Evolutionary conservation across 2,113 vertebrate genomes (phyloP).

Genomic region (Tragelaphus strepsiceros): DNA sequence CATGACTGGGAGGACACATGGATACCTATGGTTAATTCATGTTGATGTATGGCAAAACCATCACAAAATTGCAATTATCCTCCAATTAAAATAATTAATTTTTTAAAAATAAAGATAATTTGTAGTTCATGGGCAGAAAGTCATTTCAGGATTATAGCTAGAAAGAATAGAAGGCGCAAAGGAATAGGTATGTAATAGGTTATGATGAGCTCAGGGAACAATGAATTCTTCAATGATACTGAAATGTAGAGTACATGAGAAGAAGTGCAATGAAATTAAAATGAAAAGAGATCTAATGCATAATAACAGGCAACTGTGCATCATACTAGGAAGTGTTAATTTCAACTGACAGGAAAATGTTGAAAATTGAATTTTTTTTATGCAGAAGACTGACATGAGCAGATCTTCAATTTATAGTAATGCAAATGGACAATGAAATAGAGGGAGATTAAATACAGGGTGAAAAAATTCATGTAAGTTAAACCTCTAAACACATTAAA

Average conservation of each 20-base stretch:
- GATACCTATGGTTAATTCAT: background rate
- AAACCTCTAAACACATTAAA: background rate
- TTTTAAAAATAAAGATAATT: background rate
- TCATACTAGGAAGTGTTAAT: background rate
- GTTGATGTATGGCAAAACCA: background rate
- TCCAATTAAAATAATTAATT: background rate
- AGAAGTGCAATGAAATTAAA: conserved; percentile 1
- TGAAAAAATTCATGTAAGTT: background rate
- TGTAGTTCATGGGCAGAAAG: background rate
- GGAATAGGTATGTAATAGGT: background rate
- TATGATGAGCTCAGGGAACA: background rate
- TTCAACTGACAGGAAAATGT: background rate
- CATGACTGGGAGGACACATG: background rate
- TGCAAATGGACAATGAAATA: background rate
- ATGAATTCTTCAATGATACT: background rate
- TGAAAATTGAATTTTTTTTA: background rate
- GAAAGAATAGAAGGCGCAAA: background rate
- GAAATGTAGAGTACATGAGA: background rate
- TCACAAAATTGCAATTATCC: background rate
- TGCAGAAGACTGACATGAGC: background rate
- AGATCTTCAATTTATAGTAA: background rate
- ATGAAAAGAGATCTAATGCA: background rate
- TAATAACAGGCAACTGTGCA: background rate
- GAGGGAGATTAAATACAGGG: background rate
- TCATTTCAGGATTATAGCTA: background rate